Evolutionary conservation across 2,797 vertebrate genomes (phyloP), one percentile per base, ranked within the genome.

Genomic region (Myotis findleyi): DNA sequence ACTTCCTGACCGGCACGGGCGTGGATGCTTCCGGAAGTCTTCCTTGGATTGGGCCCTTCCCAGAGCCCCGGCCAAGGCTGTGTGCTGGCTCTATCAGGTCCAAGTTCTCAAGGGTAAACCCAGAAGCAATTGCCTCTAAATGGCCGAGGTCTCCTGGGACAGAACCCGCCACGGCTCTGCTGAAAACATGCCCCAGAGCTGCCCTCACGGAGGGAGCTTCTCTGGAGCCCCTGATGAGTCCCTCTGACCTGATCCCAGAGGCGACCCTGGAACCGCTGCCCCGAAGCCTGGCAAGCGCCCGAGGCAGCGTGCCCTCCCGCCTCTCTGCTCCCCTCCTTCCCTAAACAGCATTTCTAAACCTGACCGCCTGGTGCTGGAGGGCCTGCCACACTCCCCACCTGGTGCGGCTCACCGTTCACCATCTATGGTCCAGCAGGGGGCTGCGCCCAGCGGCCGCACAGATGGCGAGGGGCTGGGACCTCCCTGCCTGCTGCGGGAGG

Each of bases 31-130:
- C 80, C 62, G 68, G 77, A 94, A 96, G 85, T 82, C 6, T 94
- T 93, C 57, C 97, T 81, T 94, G 85, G 89, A 51, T 93, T 71
- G 62, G 33, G 92, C 88, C 79, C 84, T 91, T 91, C 92, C 95
- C 90, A 33, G 95, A 97, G 93, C 71, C 93, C 89, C 30, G 93
- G 91, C 86, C 33, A 75, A 97, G 93, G 95, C 76, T 10, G 81
- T 16, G 49, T 21, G 73, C 18, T 11, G 30, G 47, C 47, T 94
- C 69, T 75, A 14, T 68, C 90, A 89, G 72, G 86, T 95, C 86
- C 86, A 68, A 71, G 91, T 94, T 95, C 95, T 84, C 89, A 96
- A 96, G 87, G 93, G 95, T 89, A 92, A 97, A 41, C 79, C 92
- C 96, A 82, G 59, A 30, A n/a, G 59, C 27, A 64, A 62, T 14